A percentile compares a stretch with the other conserved stretches of the same genome.
Conservation (phyloP, 2,797 vertebrate genomes). For the Phoeniculus purpureus region DNA sequence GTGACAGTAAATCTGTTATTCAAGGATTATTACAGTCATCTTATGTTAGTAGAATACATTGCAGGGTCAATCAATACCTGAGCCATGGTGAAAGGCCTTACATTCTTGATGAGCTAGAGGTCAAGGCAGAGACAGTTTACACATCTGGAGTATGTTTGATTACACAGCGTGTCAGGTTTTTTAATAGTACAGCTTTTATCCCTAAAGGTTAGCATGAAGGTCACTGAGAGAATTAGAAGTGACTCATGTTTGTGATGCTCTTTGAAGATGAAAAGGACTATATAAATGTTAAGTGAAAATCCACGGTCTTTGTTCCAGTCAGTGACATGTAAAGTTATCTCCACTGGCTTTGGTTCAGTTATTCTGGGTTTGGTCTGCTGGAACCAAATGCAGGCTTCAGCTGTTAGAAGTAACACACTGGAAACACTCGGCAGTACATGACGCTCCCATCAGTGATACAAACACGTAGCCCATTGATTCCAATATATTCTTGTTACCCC, state of each 20-base stretch:
- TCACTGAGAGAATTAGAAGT: not conserved
- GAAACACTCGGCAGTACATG: not conserved
- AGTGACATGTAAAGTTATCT: not conserved
- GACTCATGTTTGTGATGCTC: constrained; percentile 39
- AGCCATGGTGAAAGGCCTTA: not conserved
- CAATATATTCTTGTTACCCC: not conserved
- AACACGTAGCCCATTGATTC: constrained; percentile 1
- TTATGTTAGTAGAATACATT: not conserved
- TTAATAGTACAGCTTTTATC: not conserved
- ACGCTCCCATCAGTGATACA: not conserved
- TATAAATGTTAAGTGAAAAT: constrained; percentile 48
- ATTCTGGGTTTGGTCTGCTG: not conserved
- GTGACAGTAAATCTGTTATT: not conserved
- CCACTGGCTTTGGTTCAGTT: constrained; percentile 29
- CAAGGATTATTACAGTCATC: not conserved
- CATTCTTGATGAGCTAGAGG: not conserved
- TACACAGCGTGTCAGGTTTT: not conserved
- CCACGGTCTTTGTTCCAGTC: constrained; percentile 16
- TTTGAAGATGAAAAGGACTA: constrained; percentile 58
- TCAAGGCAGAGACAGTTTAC: not conserved
- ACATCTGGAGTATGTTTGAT: not conserved
- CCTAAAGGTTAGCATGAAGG: constrained; percentile 5
- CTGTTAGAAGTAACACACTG: not conserved
- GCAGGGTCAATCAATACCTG: not conserved
- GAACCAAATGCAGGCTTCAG: constrained; percentile 10